Evolutionary conservation across 2,113 vertebrate genomes (phyloP).

Genomic region (Micronycteris hirsuta): DNA sequence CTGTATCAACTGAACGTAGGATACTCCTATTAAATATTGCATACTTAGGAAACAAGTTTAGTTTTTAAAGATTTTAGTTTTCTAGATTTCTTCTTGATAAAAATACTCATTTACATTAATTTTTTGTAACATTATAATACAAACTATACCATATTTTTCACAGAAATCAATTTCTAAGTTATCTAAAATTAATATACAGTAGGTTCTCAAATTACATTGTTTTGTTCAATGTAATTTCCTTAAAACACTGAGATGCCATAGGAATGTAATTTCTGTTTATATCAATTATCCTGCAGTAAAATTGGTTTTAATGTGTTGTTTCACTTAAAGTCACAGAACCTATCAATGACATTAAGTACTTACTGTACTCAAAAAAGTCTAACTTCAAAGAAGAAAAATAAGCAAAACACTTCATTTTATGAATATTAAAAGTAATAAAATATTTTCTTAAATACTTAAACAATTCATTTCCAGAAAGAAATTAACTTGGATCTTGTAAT

Average conservation of each 20-base stretch:
- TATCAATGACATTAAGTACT: neutral
- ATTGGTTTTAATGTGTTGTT: neutral
- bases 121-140: neutral
- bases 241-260: neutral
- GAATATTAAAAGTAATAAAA: neutral
- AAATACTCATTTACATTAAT: neutral
- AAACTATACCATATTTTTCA: neutral
- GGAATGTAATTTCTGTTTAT: neutral
- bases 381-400: neutral
- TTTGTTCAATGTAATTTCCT: neutral
- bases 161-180: neutral
- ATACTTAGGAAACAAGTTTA: neutral
- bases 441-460: conserved; percentile 20
- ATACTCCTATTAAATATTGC: neutral
- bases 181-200: neutral
- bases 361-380: neutral
- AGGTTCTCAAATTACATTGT: neutral
- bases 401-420: neutral
- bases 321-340: neutral
- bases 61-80: neutral
- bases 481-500: neutral
- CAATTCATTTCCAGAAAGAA: conserved; percentile 15
- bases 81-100: neutral
- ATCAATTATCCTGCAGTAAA: neutral
- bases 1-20: neutral